Base-by-base conservation (phyloP, 2,113 vertebrate species). In the Upupa epops region DNA sequence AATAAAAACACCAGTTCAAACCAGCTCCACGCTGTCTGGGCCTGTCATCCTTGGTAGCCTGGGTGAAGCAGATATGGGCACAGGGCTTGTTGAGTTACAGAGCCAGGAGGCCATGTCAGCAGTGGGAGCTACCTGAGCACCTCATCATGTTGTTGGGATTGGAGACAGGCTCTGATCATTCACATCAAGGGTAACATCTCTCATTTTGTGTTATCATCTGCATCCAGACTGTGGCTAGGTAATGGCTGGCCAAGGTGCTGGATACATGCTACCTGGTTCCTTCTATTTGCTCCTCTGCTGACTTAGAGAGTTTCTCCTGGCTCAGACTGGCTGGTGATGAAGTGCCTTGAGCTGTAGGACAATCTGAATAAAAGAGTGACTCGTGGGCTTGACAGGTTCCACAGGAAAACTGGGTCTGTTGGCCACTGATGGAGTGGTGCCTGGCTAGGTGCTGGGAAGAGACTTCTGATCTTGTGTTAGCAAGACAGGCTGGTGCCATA, bases 221-320 rank as follows among this genome's bases (percentile, higher is more conserved):
- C 75, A 79, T 16, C 54, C 46, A 56, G 59, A 37, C 63, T 4
- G 3, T 31, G 71, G 66, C 29, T 42, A 49, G 85, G 66, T 32
- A 82, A 64, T 51, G 65, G 78, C 42, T 13, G 3, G 19, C 49
- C 54, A 45, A 55, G 72, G 54, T 48, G 45, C 7, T 70, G 75
- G 26, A 55, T 37, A 54, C 29, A 12, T 12, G 37, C 58, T 88
- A 7, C 58, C 86, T 65, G 68, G 68, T 73, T 90, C 71, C 34
- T 56, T 83, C 86, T 72, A 76, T 88, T 86, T 93, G 82, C 90
- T 89, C 18, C 90, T 86, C 84, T 52, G 68, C 49, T 36, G 37
- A 29, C 77, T 65, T 60, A 73, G 69, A 60, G 4, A 2, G 42
- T 13, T 71, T 34, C 63, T 60, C 32, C 54, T 37, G 83, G 28